These are phyloP conservation scores for Esox masquinongy DNA, from an alignment of 2,797 vertebrate genomes.

Conservation along the genomic window DNA sequence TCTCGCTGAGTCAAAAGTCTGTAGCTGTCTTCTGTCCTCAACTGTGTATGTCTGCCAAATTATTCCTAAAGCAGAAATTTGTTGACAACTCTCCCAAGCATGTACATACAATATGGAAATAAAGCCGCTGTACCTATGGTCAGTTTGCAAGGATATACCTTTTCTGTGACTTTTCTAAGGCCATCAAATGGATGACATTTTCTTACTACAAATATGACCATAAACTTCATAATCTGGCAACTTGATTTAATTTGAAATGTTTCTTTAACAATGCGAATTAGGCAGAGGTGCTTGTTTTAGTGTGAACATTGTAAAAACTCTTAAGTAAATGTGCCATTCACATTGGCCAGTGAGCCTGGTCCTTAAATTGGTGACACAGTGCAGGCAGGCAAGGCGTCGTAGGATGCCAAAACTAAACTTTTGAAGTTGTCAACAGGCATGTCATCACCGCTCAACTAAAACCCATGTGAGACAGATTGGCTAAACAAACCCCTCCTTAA, in stretches of 20 bases:
- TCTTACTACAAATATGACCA: not conserved
- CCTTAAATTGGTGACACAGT: conserved; percentile 23
- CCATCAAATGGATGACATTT: not conserved
- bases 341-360: not conserved
- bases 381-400: conserved; percentile 33
- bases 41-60: not conserved
- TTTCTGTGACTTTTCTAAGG: not conserved
- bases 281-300: not conserved
- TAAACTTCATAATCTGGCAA: not conserved
- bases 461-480: conserved; percentile 42
- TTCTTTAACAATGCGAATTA: not conserved
- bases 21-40: not conserved
- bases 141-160: not conserved
- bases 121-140: conserved; percentile 20
- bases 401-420: conserved; percentile 18
- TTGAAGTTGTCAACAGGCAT: conserved; percentile 47
- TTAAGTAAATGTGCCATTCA: not conserved
- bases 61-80: not conserved
- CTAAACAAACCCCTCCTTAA: conserved; percentile 14
- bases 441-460: conserved; percentile 55
- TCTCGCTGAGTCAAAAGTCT: not conserved
- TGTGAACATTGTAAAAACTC: not conserved
- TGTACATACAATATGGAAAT: conserved; percentile 11
- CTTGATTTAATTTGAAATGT: not conserved
- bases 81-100: conserved; percentile 7